A percentile compares a stretch with the other conserved stretches of the same genome.
phyloP scores from a whole-genome alignment of 2,888 invertebrate genomes.

The Apamea sordens region DNA sequence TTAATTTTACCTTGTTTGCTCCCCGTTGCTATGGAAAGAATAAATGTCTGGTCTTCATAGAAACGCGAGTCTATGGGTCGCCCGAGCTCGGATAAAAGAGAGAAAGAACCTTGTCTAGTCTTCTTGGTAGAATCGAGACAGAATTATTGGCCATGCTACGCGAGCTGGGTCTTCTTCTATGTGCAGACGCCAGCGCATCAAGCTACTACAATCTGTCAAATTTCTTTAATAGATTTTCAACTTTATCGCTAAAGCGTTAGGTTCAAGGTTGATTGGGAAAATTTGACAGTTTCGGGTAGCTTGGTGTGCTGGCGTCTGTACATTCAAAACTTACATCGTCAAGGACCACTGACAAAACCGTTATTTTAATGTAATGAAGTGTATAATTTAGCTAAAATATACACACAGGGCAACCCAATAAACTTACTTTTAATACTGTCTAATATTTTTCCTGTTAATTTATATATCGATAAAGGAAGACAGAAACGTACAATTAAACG shows the following conservation, averaged over 20 bases:
- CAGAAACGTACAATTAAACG: constrained; percentile 74
- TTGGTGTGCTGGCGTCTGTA: too few species aligned
- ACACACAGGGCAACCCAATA: constrained; percentile 18
- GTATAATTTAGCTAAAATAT: constrained; percentile 45
- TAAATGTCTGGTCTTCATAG: background rate
- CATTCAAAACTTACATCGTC: background rate
- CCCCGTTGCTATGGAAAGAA: background rate
- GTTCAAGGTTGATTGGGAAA: too few species aligned
- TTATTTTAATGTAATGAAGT: background rate
- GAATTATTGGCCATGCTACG: too few species aligned
- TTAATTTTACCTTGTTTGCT: background rate
- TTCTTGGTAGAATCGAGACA: too few species aligned
- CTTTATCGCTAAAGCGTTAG: too few species aligned
- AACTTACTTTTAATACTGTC: constrained; percentile 19
- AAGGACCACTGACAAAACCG: constrained; percentile 3
- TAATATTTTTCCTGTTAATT: constrained; percentile 40
- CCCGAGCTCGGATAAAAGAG: background rate
- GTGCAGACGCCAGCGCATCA: too few species aligned
- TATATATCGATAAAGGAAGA: constrained; percentile 55
- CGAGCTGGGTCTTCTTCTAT: too few species aligned
- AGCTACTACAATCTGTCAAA: too few species aligned
- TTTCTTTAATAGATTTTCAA: too few species aligned
- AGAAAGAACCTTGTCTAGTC: too few species aligned
- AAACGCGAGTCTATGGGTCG: background rate
- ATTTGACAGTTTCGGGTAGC: too few species aligned